Conservation (phyloP, 2,797 vertebrate genomes). For the Gallinago solitaria region DNA sequence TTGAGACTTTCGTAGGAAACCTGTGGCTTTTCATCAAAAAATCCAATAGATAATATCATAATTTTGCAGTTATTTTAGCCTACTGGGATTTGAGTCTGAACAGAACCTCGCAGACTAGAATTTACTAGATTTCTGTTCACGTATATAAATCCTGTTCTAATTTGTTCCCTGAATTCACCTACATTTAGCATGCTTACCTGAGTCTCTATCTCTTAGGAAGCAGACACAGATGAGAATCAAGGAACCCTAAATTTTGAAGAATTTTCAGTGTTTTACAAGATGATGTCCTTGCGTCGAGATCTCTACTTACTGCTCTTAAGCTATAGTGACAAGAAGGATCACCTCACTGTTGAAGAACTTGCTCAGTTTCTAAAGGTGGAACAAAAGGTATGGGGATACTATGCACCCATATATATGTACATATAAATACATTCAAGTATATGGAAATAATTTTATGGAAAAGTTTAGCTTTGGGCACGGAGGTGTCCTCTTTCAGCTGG, state of each 20-base stretch:
- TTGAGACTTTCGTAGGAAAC: neutral
- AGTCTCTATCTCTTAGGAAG: conserved; percentile 81
- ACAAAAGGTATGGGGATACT: conserved; percentile 83
- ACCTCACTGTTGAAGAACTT: conserved; percentile 91
- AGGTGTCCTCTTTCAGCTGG: neutral
- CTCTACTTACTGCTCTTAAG: conserved; percentile 92
- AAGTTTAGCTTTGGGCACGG: neutral
- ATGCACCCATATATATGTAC: too few species aligned
- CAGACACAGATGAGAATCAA: conserved; percentile 96
- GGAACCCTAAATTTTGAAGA: conserved; percentile 96
- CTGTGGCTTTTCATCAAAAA: neutral
- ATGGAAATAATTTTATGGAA: neutral
- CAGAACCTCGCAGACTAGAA: neutral
- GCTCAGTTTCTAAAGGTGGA: conserved; percentile 89
- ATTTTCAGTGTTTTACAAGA: conserved; percentile 97
- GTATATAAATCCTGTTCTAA: neutral
- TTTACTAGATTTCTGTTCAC: neutral
- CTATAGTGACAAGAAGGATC: conserved; percentile 95
- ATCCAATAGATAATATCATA: neutral
- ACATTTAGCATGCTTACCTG: neutral
- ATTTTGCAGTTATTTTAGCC: neutral
- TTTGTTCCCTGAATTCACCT: neutral
- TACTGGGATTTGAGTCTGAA: neutral
- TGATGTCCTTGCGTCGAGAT: conserved; percentile 96
- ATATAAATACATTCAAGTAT: neutral